Conservation (phyloP, 2,888 invertebrate genomes). For the Hoplodrina blanda region DNA sequence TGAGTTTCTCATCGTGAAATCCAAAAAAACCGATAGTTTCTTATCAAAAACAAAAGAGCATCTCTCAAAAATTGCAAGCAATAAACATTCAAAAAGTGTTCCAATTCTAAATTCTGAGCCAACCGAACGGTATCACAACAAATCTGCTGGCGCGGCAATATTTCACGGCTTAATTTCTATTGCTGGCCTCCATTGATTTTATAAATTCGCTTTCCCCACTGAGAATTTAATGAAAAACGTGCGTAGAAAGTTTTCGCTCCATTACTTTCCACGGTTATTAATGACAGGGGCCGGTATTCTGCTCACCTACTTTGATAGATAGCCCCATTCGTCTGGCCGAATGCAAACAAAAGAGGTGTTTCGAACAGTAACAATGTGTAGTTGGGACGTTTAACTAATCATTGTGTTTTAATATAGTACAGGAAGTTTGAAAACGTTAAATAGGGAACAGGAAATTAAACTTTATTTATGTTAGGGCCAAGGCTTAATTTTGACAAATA, state of each 20-base stretch:
- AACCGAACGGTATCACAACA: conserved; percentile 60
- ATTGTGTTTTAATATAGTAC: conserved; percentile 51
- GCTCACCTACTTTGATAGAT: conserved; percentile 77
- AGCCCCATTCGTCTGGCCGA: conserved; percentile 70
- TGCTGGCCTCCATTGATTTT: conserved; percentile 77
- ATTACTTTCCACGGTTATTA: conserved; percentile 80
- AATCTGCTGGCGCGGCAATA: conserved; percentile 60
- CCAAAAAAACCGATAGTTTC: neutral
- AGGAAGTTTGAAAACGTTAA: conserved; percentile 35
- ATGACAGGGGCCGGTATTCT: conserved; percentile 71
- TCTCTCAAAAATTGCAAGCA: conserved; percentile 17
- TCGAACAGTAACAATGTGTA: conserved; percentile 46
- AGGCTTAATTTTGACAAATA: neutral
- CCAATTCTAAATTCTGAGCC: conserved; percentile 49
- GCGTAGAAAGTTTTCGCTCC: conserved; percentile 82
- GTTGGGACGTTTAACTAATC: conserved; percentile 51
- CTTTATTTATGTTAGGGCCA: conserved; percentile 12
- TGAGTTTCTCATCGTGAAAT: neutral
- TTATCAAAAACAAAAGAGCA: conserved; percentile 26
- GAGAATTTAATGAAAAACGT: conserved; percentile 85
- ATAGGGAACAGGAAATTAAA: conserved; percentile 28
- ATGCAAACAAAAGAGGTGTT: conserved; percentile 73
- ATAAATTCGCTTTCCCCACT: conserved; percentile 74
- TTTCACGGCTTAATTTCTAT: conserved; percentile 74
- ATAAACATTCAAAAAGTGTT: conserved; percentile 58